phyloP scores from a whole-genome alignment of 35 echinoderm and acorn worm genomes.

The Hemicentrotus pulcherrimus region DNA sequence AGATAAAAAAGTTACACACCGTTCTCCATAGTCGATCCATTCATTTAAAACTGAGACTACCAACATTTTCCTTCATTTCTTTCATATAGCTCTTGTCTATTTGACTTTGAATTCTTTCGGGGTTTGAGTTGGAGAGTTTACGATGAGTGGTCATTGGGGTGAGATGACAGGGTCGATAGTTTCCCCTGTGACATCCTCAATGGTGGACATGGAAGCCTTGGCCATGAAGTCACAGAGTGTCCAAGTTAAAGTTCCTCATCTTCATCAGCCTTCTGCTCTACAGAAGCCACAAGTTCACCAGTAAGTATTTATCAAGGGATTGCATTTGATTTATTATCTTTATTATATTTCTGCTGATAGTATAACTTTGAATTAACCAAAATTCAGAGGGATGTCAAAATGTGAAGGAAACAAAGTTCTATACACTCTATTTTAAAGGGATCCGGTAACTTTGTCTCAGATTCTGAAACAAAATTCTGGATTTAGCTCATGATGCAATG shows the following conservation, averaged over 20 bases:
- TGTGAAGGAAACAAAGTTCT: too few species aligned
- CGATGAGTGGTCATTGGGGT: constrained; percentile 21
- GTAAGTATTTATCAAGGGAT: constrained; percentile 24
- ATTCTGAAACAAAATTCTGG: too few species aligned
- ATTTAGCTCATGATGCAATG: too few species aligned
- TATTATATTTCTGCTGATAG: too few species aligned
- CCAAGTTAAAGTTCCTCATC: constrained; percentile 32
- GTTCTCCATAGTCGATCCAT: too few species aligned
- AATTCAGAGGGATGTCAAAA: not conserved
- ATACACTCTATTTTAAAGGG: too few species aligned
- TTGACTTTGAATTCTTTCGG: not conserved
- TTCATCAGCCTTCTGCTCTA: constrained; percentile 37
- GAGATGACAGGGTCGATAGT: not conserved
- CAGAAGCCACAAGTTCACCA: constrained; percentile 31
- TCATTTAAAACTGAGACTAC: too few species aligned
- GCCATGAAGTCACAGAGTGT: constrained; percentile 29
- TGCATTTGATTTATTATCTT: not conserved
- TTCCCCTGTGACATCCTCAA: not conserved
- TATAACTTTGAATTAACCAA: not conserved
- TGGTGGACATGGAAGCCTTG: constrained; percentile 34
- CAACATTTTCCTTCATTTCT: not conserved
- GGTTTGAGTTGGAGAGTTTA: not conserved
- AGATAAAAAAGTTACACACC: too few species aligned
- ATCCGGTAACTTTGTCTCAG: too few species aligned
- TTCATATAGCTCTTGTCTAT: not conserved